These are phyloP conservation scores for Onychostruthus taczanowskii DNA, from an alignment of 2,113 vertebrate species.

Conservation along the genomic window DNA sequence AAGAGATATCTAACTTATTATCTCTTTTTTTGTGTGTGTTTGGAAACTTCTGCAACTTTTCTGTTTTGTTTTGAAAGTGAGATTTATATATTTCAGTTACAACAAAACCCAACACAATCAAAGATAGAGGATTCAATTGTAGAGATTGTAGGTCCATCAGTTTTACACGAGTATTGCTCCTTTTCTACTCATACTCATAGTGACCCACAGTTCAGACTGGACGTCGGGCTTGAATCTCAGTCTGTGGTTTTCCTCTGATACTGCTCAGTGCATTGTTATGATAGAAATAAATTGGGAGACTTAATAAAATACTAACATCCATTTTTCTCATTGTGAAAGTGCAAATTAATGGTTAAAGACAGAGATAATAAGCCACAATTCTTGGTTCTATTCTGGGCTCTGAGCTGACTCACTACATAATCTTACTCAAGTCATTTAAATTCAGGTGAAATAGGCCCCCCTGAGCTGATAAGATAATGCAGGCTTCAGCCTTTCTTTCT, in stretches of 20 bases:
- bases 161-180: background rate
- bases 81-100: background rate
- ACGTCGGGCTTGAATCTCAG: background rate
- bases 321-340: conserved; percentile 1
- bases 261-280: background rate
- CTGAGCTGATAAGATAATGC: background rate
- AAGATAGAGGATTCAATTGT: background rate
- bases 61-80: background rate
- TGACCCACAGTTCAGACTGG: background rate
- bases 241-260: background rate
- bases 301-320: background rate
- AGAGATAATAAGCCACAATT: conserved; percentile 12
- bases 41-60: background rate
- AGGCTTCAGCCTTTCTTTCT: background rate
- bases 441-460: conserved; percentile 17
- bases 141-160: background rate
- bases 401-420: conserved; percentile 49
- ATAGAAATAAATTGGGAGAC: background rate
- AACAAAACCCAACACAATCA: background rate
- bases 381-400: conserved; percentile 34
- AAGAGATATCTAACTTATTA: background rate
- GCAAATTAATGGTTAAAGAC: conserved; percentile 14
- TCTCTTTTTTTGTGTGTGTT: background rate
- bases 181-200: background rate
- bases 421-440: conserved; percentile 34